Conservation (phyloP, 2,797 vertebrate species). For the Coreius guichenoti region DNA sequence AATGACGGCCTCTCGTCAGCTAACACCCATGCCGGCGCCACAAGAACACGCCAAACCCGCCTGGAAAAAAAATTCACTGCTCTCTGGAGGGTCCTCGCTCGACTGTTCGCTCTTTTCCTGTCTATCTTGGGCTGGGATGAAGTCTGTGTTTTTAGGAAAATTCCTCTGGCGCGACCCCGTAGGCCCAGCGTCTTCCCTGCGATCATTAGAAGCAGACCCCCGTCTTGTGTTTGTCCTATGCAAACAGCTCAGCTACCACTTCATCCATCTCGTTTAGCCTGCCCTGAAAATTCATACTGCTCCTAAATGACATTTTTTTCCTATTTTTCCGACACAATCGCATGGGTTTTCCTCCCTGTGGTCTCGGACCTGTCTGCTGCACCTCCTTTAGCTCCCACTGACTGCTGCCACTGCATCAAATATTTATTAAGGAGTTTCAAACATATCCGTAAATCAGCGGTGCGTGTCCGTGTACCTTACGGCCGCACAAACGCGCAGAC, state of each 20-base stretch:
- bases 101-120: conserved; percentile 71
- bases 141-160: conserved; percentile 81
- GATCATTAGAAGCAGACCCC: conserved; percentile 73
- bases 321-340: conserved; percentile 41
- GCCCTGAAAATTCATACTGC: conserved; percentile 59
- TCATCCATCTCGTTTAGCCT: conserved; percentile 74
- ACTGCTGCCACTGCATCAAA: conserved; percentile 50
- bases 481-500: conserved; percentile 33
- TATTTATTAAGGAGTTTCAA: conserved; percentile 56
- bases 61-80: conserved; percentile 78
- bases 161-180: conserved; percentile 69
- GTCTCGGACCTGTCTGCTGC: conserved; percentile 49
- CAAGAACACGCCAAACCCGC: conserved; percentile 73
- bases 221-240: conserved; percentile 75
- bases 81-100: conserved; percentile 76
- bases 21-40: conserved; percentile 70
- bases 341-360: conserved; percentile 48
- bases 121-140: conserved; percentile 73
- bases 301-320: conserved; percentile 54
- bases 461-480: conserved; percentile 37
- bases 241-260: conserved; percentile 77
- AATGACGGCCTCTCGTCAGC: conserved; percentile 65
- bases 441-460: conserved; percentile 52
- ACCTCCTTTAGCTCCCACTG: conserved; percentile 47
- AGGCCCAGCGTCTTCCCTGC: conserved; percentile 70